Conservation (phyloP, 92 coral and sea anemone species). For the Zoanthus gigantus region DNA sequence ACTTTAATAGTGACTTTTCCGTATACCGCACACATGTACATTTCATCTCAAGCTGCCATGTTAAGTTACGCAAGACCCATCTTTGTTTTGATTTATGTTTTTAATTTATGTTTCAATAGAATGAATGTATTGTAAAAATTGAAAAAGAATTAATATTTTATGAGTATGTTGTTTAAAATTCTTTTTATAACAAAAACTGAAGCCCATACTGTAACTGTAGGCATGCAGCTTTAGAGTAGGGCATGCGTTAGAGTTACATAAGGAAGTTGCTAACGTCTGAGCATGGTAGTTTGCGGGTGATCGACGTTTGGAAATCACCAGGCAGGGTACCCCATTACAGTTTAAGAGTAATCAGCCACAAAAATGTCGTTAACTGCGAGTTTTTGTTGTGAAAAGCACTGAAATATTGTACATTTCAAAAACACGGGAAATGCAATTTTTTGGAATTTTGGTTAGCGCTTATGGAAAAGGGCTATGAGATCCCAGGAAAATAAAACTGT, state of each 20-base stretch:
- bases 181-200: slow-evolving; percentile 3
- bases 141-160: background rate
- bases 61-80: background rate
- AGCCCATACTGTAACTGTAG: background rate
- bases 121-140: background rate
- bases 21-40: background rate
- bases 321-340: slow-evolving; percentile 16
- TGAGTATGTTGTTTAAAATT: background rate
- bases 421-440: background rate
- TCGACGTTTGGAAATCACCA: slow-evolving; percentile 8
- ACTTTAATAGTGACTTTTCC: slow-evolving; percentile 7
- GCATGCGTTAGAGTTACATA: too few species aligned
- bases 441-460: slow-evolving; percentile 11
- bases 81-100: background rate
- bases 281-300: slow-evolving; percentile 9
- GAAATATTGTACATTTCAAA: slow-evolving; percentile 26
- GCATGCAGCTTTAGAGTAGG: background rate
- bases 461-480: background rate
- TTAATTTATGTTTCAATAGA: background rate
- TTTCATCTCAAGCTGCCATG: background rate
- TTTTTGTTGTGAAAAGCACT: slow-evolving; percentile 19
- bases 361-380: slow-evolving; percentile 12
- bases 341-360: slow-evolving; percentile 24
- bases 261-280: background rate
- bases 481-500: background rate